A percentile compares a stretch with the other conserved stretches of the same genome.
Evolutionary conservation across 2,888 invertebrate genomes (phyloP).

Genomic region (Drosophila melanocephala): DNA sequence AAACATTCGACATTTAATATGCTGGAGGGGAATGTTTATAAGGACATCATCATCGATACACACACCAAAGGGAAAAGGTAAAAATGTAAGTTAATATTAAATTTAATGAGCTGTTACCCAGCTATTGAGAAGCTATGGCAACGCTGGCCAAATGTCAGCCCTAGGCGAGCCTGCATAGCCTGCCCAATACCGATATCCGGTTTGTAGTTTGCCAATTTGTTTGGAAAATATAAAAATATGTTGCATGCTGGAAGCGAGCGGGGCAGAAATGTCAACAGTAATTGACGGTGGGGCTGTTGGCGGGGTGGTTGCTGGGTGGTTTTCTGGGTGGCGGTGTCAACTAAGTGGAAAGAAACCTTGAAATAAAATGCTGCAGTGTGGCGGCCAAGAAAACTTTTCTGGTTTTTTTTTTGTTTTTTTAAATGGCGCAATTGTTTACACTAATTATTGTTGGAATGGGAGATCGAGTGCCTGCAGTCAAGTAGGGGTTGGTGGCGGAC

Average conservation of each 20-base stretch:
- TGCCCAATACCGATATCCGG: slow-evolving; percentile 56
- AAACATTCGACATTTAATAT: slow-evolving; percentile 9
- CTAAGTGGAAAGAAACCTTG: slow-evolving; percentile 48
- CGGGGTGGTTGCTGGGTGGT: neutral
- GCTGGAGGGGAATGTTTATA: slow-evolving; percentile 2
- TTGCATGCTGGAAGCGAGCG: slow-evolving; percentile 34
- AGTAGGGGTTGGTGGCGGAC: too few species aligned
- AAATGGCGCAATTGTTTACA: slow-evolving; percentile 76
- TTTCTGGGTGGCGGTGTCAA: slow-evolving; percentile 3
- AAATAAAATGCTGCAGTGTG: slow-evolving; percentile 66
- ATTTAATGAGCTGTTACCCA: slow-evolving; percentile 61
- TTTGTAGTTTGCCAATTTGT: slow-evolving; percentile 71
- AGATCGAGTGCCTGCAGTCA: slow-evolving; percentile 3
- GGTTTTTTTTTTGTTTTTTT: neutral
- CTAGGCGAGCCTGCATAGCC: neutral
- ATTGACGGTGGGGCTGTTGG: neutral
- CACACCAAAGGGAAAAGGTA: neutral
- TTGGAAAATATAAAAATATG: slow-evolving; percentile 52
- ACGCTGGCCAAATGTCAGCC: slow-evolving; percentile 22
- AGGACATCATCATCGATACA: neutral
- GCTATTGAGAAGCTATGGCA: slow-evolving; percentile 51
- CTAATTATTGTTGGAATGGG: slow-evolving; percentile 67
- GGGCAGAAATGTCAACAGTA: neutral
- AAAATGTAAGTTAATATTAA: slow-evolving; percentile 25
- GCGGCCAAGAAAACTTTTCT: slow-evolving; percentile 53